Percentiles rank a stretch among this genome's conserved stretches.
Evolutionary conservation across 2,888 invertebrate genomes (phyloP).

Genomic region (Netelia melanura): DNA sequence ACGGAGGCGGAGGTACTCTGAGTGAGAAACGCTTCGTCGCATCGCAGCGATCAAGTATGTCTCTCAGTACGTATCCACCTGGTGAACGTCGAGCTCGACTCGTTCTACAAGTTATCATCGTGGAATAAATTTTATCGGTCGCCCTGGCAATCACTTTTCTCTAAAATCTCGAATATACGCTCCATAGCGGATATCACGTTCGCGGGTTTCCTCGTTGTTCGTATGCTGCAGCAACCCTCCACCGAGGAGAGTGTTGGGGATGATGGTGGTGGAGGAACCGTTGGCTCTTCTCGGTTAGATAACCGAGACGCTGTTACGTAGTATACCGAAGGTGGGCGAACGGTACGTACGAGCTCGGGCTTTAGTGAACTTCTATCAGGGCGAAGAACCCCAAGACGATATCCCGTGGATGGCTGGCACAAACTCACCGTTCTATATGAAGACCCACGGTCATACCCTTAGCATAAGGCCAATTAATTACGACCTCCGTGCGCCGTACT

Average conservation of each 20-base stretch:
- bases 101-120: too few species aligned
- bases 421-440: slow-evolving; percentile 39
- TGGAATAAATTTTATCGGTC: too few species aligned
- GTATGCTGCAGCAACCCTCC: background rate
- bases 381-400: slow-evolving; percentile 47
- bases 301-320: slow-evolving; percentile 59
- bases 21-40: too few species aligned
- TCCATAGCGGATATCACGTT: slow-evolving; percentile 58
- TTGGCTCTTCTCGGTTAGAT: slow-evolving; percentile 56
- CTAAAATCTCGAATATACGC: too few species aligned
- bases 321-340: slow-evolving; percentile 10
- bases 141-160: too few species aligned
- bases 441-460: slow-evolving; percentile 59
- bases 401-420: slow-evolving; percentile 41
- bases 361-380: slow-evolving; percentile 51
- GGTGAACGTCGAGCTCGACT: too few species aligned
- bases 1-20: too few species aligned
- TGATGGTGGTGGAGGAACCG: slow-evolving; percentile 6
- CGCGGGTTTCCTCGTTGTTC: slow-evolving; percentile 25
- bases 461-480: slow-evolving; percentile 66
- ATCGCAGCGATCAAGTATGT: too few species aligned
- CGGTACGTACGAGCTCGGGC: slow-evolving; percentile 36
- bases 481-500: slow-evolving; percentile 30
- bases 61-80: too few species aligned
- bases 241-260: slow-evolving; percentile 6